Conservation (phyloP, 2,888 invertebrate genomes). For the Taenaris catops region DNA sequence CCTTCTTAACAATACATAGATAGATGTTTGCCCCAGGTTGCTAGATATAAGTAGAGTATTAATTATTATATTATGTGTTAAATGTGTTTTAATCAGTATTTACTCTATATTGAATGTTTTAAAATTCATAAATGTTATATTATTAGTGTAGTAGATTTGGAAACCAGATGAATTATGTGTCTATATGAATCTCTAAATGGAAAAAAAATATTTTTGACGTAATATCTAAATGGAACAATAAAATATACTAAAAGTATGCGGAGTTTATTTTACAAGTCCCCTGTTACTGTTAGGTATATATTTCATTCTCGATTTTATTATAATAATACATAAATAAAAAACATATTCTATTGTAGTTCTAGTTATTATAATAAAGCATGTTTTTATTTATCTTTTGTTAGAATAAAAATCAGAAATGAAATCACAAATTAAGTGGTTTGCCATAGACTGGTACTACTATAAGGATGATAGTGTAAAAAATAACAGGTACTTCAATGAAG, state of each 20-base stretch:
- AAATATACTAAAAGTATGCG: slow-evolving; percentile 34
- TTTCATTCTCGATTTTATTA: too few relatives aligned
- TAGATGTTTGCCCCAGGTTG: slow-evolving; percentile 53
- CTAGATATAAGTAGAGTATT: slow-evolving; percentile 44
- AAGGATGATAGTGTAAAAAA: too few relatives aligned
- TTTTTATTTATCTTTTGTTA: too few relatives aligned
- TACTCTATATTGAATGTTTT: slow-evolving; percentile 44
- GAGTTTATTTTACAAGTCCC: too few relatives aligned
- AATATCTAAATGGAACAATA: slow-evolving; percentile 57
- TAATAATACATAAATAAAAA: too few relatives aligned
- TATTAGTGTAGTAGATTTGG: slow-evolving; percentile 54
- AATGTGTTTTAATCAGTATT: slow-evolving; percentile 67
- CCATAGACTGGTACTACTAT: too few relatives aligned
- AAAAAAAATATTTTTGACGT: slow-evolving; percentile 60
- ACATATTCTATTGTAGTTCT: too few relatives aligned
- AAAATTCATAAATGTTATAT: slow-evolving; percentile 54
- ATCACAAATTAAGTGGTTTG: too few relatives aligned
- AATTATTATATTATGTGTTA: slow-evolving; percentile 57
- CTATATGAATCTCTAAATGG: slow-evolving; percentile 47
- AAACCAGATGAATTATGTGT: slow-evolving; percentile 52
- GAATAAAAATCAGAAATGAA: too few relatives aligned
- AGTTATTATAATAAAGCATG: too few relatives aligned
- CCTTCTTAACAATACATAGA: slow-evolving; percentile 12
- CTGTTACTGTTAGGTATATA: too few relatives aligned
- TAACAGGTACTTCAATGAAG: too few relatives aligned